Base-by-base conservation (phyloP, 2,888 invertebrate genomes). In the Dryadula phaetusa region DNA sequence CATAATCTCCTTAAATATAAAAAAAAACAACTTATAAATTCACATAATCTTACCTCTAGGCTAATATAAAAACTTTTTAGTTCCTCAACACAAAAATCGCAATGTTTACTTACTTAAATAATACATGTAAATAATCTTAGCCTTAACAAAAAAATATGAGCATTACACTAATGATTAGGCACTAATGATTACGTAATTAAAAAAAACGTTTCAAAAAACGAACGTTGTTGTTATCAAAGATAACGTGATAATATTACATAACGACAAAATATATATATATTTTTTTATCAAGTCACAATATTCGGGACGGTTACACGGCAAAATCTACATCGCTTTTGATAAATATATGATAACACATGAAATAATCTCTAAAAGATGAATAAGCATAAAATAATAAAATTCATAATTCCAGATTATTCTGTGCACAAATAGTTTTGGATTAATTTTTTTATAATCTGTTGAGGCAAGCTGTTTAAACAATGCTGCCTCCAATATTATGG, bases 361-460 rank as follows among this genome's bases (percentile, higher is more conserved):
- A 25, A 25, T 49, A 25, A 49, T 25, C 7, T 25, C 0, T 49
- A n/a, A 7, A n/a, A 22, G 3, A n/a, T 49, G 47, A 49, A 49
- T 25, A 25, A 49, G 47, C 47, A 25, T 49, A 25, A 25, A 49
- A 49, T 49, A 49, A 25, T n/a, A 49, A 25, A 49, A n/a, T 8
- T 49, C 25, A 47, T 47, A 14, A 22, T 1, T 46, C n/a, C n/a
- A 25, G 25, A 49, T 49, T 49, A 49, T 49, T 49, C n/a, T 25
- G 25, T 25, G 20, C 5, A 25, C 6, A 12, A 37, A 37, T 37
- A 12, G 12, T 12, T 37, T 6, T 12, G 12, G 10, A 37, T 12
- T 37, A 12, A 37, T 37, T 10, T 2, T 49, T 22, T 6, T 14
- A n/a, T 25, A 14, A 6, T 47, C n/a, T 25, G 5, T 49, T 49